These are phyloP conservation scores for Chloromyia formosa DNA, from an alignment of 2,888 invertebrate species.

Conservation along the genomic window DNA sequence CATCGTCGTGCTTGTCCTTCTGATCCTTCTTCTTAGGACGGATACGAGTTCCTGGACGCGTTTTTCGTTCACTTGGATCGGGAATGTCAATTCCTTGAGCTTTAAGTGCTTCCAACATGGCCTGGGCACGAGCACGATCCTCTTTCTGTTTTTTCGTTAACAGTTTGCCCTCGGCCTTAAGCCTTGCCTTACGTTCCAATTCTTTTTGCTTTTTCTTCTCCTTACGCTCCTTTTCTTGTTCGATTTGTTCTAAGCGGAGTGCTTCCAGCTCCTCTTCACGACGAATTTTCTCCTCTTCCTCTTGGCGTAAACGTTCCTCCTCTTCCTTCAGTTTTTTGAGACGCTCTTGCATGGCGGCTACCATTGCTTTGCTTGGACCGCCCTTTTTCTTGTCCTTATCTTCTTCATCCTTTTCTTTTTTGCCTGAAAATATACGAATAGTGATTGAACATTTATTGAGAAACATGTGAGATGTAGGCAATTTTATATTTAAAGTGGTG, in stretches of 20 bases:
- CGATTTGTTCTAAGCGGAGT: conserved; percentile 76
- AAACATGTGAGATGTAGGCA: no score
- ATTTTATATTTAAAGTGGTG: no score
- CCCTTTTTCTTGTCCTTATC: conserved; percentile 69
- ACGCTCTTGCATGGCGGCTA: conserved; percentile 92
- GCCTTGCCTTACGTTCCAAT: conserved; percentile 88
- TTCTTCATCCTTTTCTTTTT: conserved; percentile 65
- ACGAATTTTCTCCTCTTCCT: conserved; percentile 83
- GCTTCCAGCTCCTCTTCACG: conserved; percentile 78
- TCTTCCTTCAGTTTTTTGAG: conserved; percentile 89
- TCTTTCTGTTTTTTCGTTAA: conserved; percentile 93
- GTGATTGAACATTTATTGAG: no score
- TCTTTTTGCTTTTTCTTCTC: conserved; percentile 91
- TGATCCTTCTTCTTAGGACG: conserved; percentile 75
- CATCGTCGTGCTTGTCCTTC: conserved; percentile 61
- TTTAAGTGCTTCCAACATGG: conserved; percentile 86
- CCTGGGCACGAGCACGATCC: conserved; percentile 87
- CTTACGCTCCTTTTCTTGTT: conserved; percentile 86
- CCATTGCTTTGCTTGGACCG: conserved; percentile 84
- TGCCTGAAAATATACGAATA: conserved; percentile 55
- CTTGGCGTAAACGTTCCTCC: conserved; percentile 76
- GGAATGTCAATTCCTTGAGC: conserved; percentile 88
- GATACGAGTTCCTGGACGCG: conserved; percentile 78
- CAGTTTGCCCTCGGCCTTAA: conserved; percentile 96
- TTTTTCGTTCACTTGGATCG: conserved; percentile 71